Percentiles rank a stretch among this genome's conserved stretches.
Conservation (phyloP, 2,888 invertebrate species). For the Invenusta paracnida region DNA sequence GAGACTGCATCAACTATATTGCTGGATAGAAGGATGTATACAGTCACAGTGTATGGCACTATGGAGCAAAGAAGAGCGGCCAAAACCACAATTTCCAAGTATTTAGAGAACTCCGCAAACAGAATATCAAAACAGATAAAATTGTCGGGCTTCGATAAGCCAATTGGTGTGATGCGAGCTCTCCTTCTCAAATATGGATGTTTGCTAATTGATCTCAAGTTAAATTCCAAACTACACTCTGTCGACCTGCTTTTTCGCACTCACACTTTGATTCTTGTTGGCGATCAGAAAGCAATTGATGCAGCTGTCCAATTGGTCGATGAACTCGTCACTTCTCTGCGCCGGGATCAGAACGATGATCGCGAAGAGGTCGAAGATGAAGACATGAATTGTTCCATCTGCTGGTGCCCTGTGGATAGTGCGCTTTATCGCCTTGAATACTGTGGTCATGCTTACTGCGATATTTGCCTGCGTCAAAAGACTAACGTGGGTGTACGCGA, state of each 20-base stretch:
- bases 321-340: background rate
- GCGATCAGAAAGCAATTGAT: background rate
- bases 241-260: background rate
- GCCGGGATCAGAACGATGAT: background rate
- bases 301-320: background rate
- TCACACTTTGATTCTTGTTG: background rate
- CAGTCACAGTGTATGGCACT: background rate
- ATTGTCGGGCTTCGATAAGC: background rate
- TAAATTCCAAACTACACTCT: background rate
- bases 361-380: background rate
- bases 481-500: background rate
- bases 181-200: background rate
- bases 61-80: background rate
- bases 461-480: background rate
- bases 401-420: background rate
- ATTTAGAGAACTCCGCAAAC: background rate
- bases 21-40: background rate
- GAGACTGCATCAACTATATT: background rate
- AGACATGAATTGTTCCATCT: background rate
- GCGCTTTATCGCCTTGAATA: background rate
- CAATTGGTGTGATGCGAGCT: background rate
- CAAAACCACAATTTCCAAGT: background rate
- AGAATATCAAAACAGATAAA: background rate
- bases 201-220: background rate
- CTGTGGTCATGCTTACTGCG: background rate